Percentiles rank a stretch among this genome's conserved stretches.
Conservation (phyloP, 2,113 vertebrate genomes). For the Nesogale talazaci region DNA sequence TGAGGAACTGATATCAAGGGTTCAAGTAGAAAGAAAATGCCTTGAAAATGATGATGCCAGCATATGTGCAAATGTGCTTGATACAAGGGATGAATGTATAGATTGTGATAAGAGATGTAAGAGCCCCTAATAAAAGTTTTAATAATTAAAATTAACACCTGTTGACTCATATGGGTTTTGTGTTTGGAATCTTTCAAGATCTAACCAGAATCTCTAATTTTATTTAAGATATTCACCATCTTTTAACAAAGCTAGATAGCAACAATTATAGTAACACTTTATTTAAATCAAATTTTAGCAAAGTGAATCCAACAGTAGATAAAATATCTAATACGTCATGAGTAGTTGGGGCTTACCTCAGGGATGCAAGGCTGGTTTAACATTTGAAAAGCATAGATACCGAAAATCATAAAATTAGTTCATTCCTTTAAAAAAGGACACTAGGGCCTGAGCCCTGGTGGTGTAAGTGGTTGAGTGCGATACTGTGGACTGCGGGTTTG, state of each 20-base stretch:
- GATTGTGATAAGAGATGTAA: too few relatives aligned
- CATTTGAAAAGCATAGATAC: slow-evolving; percentile 16
- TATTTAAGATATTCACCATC: slow-evolving; percentile 3
- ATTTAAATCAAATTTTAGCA: neutral
- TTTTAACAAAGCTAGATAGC: slow-evolving; percentile 3
- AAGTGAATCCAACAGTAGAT: neutral
- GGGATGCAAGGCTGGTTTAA: neutral
- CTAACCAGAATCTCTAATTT: neutral
- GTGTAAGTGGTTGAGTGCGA: too few relatives aligned
- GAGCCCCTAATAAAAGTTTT: too few relatives aligned
- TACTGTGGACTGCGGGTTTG: too few relatives aligned
- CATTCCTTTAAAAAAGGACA: slow-evolving; percentile 9
- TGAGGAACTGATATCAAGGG: too few relatives aligned
- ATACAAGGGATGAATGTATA: too few relatives aligned
- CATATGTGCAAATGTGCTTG: too few relatives aligned
- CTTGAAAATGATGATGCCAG: too few relatives aligned
- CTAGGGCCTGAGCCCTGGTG: too few relatives aligned
- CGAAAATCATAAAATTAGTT: neutral
- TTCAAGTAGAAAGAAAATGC: too few relatives aligned
- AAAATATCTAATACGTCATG: neutral
- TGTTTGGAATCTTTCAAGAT: neutral
- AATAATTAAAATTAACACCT: too few relatives aligned
- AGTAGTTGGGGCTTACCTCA: neutral
- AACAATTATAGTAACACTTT: slow-evolving; percentile 17
- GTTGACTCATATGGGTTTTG: neutral